These are phyloP conservation scores for Drosophila sordidula DNA, from an alignment of 2,888 invertebrate species.

Conservation along the genomic window DNA sequence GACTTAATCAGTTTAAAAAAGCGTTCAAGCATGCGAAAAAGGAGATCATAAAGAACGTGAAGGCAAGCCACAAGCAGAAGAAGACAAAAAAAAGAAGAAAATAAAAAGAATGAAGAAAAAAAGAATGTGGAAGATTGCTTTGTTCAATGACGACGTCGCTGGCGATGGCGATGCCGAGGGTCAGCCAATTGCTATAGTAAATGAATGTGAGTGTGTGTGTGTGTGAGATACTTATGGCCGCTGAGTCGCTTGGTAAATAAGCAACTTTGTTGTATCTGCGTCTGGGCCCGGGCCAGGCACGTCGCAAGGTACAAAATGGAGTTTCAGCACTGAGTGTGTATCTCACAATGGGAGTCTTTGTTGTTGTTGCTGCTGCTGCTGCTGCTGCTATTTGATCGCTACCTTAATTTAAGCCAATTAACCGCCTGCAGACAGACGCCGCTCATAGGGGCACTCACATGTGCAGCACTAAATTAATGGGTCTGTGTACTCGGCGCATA, in stretches of 20 bases:
- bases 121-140: slow-evolving; percentile 74
- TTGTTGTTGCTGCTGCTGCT: slow-evolving; percentile 30
- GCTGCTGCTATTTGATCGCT: slow-evolving; percentile 77
- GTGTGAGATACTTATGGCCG: slow-evolving; percentile 64
- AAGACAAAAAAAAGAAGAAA: slow-evolving; percentile 13
- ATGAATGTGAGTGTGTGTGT: slow-evolving; percentile 26
- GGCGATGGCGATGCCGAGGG: slow-evolving; percentile 66
- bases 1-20: slow-evolving; percentile 80
- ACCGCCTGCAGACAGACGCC: slow-evolving; percentile 74
- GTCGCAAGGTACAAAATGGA: slow-evolving; percentile 79
- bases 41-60: slow-evolving; percentile 62
- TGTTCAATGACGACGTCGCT: slow-evolving; percentile 65
- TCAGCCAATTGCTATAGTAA: slow-evolving; percentile 70
- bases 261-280: slow-evolving; percentile 68
- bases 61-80: slow-evolving; percentile 15
- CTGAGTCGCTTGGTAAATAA: slow-evolving; percentile 64
- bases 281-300: slow-evolving; percentile 40
- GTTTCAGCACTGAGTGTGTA: slow-evolving; percentile 51
- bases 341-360: slow-evolving; percentile 65
- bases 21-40: slow-evolving; percentile 76
- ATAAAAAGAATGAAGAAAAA: slow-evolving; percentile 26
- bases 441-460: slow-evolving; percentile 48
- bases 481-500: slow-evolving; percentile 20
- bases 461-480: slow-evolving; percentile 45
- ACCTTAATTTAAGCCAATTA: slow-evolving; percentile 85